These are phyloP conservation scores for Neodontobutis hainanensis DNA, from an alignment of 2,113 vertebrate species.

Conservation along the genomic window DNA sequence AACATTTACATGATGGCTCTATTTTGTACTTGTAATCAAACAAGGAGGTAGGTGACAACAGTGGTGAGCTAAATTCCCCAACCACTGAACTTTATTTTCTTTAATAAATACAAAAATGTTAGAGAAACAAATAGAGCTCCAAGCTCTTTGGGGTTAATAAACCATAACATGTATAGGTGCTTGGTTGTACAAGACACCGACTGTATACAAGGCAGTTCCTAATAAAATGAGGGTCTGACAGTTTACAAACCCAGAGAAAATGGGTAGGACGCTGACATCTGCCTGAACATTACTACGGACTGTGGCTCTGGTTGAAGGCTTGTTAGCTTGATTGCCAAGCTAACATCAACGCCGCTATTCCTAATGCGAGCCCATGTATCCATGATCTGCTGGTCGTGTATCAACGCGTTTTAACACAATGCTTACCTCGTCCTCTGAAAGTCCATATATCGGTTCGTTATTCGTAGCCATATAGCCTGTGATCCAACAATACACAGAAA, in stretches of 20 bases:
- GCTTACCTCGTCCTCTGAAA: conserved; percentile 84
- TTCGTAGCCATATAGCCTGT: conserved; percentile 81
- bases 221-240: neutral
- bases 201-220: neutral
- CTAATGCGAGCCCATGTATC: neutral
- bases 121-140: neutral
- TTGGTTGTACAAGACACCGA: neutral
- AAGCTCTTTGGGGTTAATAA: conserved; percentile 8
- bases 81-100: too few relatives aligned
- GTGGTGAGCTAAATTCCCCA: too few relatives aligned
- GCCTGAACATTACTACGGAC: conserved; percentile 44
- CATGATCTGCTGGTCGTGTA: neutral
- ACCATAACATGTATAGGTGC: neutral
- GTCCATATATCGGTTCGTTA: conserved; percentile 81
- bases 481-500: conserved; percentile 61
- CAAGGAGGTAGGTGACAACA: neutral
- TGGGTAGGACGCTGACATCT: conserved; percentile 33
- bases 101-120: neutral
- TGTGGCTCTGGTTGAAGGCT: conserved; percentile 45
- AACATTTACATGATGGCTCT: neutral
- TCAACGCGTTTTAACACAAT: neutral
- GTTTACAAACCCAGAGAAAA: conserved; percentile 1
- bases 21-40: neutral
- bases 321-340: conserved; percentile 48
- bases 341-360: conserved; percentile 37